Evolutionary conservation across 64 coral and sea anemone genomes (phyloP).

Genomic region (Montipora efflorescens): DNA sequence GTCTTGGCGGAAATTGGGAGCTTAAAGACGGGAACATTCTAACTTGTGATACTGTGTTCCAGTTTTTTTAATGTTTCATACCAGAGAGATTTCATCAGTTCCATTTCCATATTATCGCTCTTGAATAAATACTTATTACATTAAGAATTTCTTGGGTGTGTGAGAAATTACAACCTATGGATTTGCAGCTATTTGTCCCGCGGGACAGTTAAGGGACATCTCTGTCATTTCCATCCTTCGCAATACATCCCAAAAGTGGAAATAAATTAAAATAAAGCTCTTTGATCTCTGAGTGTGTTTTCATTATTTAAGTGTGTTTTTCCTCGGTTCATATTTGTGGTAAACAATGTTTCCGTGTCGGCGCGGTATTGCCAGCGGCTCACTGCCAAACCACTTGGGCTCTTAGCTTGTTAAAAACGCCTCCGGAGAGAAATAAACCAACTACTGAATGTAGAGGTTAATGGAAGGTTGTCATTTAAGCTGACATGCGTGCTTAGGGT

Average conservation of each 20-base stretch:
- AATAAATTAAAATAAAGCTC: background rate
- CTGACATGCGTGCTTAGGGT: background rate
- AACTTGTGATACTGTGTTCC: too few relatives aligned
- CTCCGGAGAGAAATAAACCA: background rate
- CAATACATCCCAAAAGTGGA: background rate
- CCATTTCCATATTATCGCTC: background rate
- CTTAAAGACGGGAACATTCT: background rate
- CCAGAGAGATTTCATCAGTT: background rate
- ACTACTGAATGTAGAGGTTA: background rate
- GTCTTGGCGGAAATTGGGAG: background rate
- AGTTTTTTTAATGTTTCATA: background rate
- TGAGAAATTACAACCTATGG: too few relatives aligned
- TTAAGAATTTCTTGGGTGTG: background rate
- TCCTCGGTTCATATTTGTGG: background rate
- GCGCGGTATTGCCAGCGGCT: constrained; percentile 9
- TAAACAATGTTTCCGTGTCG: background rate
- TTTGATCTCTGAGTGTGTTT: background rate
- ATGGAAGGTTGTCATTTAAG: background rate
- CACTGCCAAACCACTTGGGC: background rate
- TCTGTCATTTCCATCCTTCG: background rate
- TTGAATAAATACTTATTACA: background rate
- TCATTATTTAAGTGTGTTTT: background rate
- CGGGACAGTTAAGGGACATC: background rate
- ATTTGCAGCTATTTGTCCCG: too few relatives aligned
- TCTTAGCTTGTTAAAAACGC: background rate